These are phyloP conservation scores for Euura lappo DNA, from an alignment of 1,140 invertebrate species.

Conservation along the genomic window DNA sequence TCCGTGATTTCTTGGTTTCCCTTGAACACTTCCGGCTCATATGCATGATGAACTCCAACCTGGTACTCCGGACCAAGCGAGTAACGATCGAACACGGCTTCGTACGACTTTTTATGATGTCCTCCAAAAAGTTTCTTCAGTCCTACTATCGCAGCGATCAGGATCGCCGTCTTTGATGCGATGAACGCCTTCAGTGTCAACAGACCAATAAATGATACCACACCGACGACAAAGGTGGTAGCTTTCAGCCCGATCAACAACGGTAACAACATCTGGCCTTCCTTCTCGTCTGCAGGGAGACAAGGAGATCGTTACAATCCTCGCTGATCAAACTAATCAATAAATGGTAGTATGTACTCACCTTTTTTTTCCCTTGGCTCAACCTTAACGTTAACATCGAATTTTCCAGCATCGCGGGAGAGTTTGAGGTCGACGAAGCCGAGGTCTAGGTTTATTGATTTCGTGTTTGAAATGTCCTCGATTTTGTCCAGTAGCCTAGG, in stretches of 20 bases:
- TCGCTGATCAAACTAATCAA: too few species aligned
- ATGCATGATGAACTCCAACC: neutral
- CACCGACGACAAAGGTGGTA: slow-evolving; percentile 10
- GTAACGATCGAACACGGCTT: neutral
- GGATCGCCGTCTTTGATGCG: slow-evolving; percentile 13
- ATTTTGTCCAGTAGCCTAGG: neutral
- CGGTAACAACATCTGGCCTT: slow-evolving; percentile 10
- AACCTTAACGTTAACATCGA: neutral
- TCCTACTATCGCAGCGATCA: slow-evolving; percentile 7
- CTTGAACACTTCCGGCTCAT: neutral
- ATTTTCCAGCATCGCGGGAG: neutral
- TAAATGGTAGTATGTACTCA: neutral
- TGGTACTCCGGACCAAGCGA: neutral
- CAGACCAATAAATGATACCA: slow-evolving; percentile 13
- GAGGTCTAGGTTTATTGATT: slow-evolving; percentile 2
- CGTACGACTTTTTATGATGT: neutral
- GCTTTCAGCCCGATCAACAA: slow-evolving; percentile 21
- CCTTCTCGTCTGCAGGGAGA: neutral
- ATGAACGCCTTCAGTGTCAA: slow-evolving; percentile 16
- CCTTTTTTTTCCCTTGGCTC: neutral
- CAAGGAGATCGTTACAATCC: neutral
- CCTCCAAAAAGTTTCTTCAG: slow-evolving; percentile 3
- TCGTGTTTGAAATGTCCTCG: neutral
- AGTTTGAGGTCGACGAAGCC: neutral
- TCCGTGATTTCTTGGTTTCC: neutral